Conservation (phyloP, 2,113 vertebrate genomes). For the Odocoileus virginianus region DNA sequence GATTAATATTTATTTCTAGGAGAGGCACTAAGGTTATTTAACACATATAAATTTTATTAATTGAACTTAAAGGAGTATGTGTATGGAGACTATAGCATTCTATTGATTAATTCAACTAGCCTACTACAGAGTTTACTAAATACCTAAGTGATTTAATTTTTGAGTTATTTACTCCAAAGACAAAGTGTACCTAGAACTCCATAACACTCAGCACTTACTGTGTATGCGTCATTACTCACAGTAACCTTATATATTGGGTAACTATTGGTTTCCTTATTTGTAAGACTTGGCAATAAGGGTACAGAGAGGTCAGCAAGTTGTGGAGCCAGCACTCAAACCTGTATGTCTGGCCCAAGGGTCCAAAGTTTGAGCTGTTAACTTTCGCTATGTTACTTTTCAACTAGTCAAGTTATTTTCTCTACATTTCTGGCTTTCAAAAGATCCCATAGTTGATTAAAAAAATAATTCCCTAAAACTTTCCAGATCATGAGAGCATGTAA, state of each 20-base stretch:
- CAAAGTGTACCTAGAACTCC: not conserved
- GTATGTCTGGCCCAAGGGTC: not conserved
- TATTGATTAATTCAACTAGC: not conserved
- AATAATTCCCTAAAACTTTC: slow-evolving; percentile 35
- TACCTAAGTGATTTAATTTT: not conserved
- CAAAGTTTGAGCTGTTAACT: not conserved
- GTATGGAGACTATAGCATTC: not conserved
- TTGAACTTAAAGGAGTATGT: not conserved
- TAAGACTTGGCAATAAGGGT: not conserved
- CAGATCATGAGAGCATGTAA: slow-evolving; percentile 20
- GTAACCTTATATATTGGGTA: not conserved
- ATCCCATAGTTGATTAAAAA: not conserved
- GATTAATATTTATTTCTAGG: not conserved
- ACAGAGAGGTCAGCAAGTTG: not conserved
- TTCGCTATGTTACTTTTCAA: not conserved
- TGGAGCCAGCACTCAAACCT: not conserved
- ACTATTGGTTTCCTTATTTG: not conserved
- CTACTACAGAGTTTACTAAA: not conserved
- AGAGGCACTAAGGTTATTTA: not conserved
- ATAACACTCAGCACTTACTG: not conserved
- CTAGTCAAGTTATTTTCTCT: slow-evolving; percentile 15
- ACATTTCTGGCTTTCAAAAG: slow-evolving; percentile 31
- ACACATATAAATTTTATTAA: not conserved
- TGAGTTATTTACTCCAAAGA: not conserved
- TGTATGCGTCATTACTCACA: not conserved